Evolutionary conservation across 2,797 vertebrate species (phyloP), one percentile per base, ranked within the genome.

Genomic region (Pseudotriccus pelzelni): DNA sequence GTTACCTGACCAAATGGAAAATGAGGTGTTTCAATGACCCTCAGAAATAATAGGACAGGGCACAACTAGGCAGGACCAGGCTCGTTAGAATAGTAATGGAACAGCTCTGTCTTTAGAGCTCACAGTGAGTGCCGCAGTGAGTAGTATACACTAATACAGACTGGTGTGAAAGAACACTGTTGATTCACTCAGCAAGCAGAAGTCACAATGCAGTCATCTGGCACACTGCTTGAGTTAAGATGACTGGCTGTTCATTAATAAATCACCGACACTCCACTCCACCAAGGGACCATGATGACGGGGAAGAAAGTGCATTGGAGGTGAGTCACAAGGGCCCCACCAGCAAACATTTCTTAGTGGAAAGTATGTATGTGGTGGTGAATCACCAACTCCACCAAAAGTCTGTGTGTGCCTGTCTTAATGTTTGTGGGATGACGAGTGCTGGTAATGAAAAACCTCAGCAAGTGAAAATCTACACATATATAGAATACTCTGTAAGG

Each of bases 371-470:
- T 25, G 80, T 46, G 44, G 78, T 77, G 70, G 39, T 97, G 96
- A 96, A 89, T 97, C 95, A 97, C 76, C 34, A 79, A n/a, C 92
- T 88, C 94, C 93, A 87, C 93, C 90, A 93, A 63, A 88, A 62
- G 70, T 88, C 73, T 81, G 39, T 59, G 50, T 89, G 14, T 84
- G 84, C 84, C 55, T 84, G 84, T 86, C 72, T 84, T 64, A 39
- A 49, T 93, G 46, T 50, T 79, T 95, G 58, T 91, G 62, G 46
- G 80, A 67, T 86, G 72, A 84, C 7, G 18, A 89, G n/a, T 81
- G 37, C 44, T 69, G 78, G 79, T 79, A 82, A 64, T 43, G 60
- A 94, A 87, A 84, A 84, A 72, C 16, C 27, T 84, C 7, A 37
- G 46, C 32, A 30, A 64, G 10, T 75, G 6, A 68, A 84, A 90